phyloP scores from a whole-genome alignment of 2,888 invertebrate genomes.

The Antheraea yamamai region DNA sequence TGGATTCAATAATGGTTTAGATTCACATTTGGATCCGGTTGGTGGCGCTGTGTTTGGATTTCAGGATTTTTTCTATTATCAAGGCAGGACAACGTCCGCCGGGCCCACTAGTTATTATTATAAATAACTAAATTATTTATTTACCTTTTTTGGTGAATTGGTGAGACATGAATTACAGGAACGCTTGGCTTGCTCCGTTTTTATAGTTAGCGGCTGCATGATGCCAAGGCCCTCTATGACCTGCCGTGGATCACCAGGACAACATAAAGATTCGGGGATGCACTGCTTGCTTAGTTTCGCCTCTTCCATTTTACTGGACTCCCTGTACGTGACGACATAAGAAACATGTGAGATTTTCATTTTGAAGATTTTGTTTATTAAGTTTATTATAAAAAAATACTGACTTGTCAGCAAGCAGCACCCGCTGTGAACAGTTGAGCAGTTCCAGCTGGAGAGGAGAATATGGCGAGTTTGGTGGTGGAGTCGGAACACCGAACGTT shows the following conservation, averaged over 20 bases:
- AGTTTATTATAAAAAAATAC: constrained; percentile 30
- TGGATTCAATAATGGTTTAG: no score
- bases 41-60: no score
- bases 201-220: constrained; percentile 77
- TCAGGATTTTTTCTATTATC: no score
- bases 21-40: no score
- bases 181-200: constrained; percentile 76
- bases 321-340: constrained; percentile 46
- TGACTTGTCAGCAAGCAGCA: constrained; percentile 75
- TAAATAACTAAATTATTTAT: neutral
- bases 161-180: constrained; percentile 75
- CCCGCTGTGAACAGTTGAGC: constrained; percentile 79
- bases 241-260: constrained; percentile 65
- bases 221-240: constrained; percentile 63
- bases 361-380: no score
- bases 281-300: constrained; percentile 66
- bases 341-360: neutral
- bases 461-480: constrained; percentile 86
- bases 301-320: constrained; percentile 72
- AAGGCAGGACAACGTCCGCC: no score
- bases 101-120: no score
- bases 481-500: constrained; percentile 86
- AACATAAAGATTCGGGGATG: constrained; percentile 68
- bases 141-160: constrained; percentile 75
- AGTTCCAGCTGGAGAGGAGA: constrained; percentile 86